Base-by-base conservation (phyloP, 2,888 invertebrate genomes). In the Microctonus hyperodae region DNA sequence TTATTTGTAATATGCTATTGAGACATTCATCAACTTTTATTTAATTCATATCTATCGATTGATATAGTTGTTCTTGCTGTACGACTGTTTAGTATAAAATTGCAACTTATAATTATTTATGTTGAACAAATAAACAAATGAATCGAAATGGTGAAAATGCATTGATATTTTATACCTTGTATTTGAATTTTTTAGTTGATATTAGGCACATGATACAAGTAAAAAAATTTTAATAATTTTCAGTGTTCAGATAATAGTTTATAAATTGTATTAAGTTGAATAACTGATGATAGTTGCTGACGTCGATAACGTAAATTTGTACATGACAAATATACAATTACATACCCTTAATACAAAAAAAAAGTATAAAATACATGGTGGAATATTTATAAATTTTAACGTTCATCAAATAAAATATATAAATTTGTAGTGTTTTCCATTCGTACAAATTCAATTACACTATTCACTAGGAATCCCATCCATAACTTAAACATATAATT, bases 91-190 rank as follows among this genome's bases (percentile, higher is more conserved):
- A 67, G 67, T 67, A 60, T 62, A 65, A 68, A 44, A 57, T 64
- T 58, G 67, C 69, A 62, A 23, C 23, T 65, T 72, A 71, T 73
- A 68, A 67, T 71, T 71, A 73, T 75, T 73, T 72, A 74, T 74
- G 73, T 69, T 73, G 68, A 67, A 68, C 70, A 70, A 69, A 74
- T 67, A 48, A 55, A 37, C 16, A 23, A 51, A 53, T 62, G 33
- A 62, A 40, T 20, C 53, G 13, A 50, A 58, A 28, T 55, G 7
- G 7, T 55, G 31, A 16, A 31, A 55, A 4, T 55, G 5, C 5
- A 55, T 31, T 16, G 25, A 6, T 22, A 28, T 13, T 40, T n/a
- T 40, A 4, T 51, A 44, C 9, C 11, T 10, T 55, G 5, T 55
- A n/a, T 31, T 31, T 11, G 13, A 1, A 25, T n/a, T n/a, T n/a